A percentile compares a stretch with the other conserved stretches of the same genome.
Evolutionary conservation across 1,140 invertebrate genomes (phyloP).

Genomic region (Drosophila santomea): DNA sequence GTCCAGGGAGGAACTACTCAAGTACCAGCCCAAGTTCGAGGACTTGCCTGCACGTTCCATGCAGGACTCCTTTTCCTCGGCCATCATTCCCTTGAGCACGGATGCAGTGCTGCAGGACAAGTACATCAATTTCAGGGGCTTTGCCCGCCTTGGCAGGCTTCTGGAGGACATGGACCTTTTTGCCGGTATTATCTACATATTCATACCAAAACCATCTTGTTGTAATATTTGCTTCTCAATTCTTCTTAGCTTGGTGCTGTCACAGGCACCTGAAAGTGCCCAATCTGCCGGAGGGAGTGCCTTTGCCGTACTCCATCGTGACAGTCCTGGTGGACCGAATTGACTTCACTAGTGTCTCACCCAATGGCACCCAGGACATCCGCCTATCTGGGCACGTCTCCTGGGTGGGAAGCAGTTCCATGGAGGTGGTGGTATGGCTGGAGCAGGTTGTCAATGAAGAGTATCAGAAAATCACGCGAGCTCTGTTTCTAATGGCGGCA

Average conservation of each 20-base stretch:
- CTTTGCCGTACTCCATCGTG: slow-evolving; percentile 89
- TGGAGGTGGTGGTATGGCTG: slow-evolving; percentile 90
- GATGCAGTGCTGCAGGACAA: slow-evolving; percentile 88
- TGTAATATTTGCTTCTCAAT: too few species aligned
- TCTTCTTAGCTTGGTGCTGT: slow-evolving; percentile 86
- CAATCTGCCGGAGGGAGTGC: slow-evolving; percentile 84
- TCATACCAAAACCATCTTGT: too few species aligned
- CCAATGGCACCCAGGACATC: slow-evolving; percentile 88
- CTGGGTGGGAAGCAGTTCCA: slow-evolving; percentile 90
- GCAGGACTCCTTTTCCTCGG: slow-evolving; percentile 89
- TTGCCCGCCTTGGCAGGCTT: slow-evolving; percentile 90
- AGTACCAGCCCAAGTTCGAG: slow-evolving; percentile 73
- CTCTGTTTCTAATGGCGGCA: slow-evolving; percentile 90
- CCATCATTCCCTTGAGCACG: slow-evolving; percentile 88
- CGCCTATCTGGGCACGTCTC: slow-evolving; percentile 90
- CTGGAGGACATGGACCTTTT: slow-evolving; percentile 93
- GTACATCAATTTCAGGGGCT: slow-evolving; percentile 88
- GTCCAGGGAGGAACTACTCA: slow-evolving; percentile 68
- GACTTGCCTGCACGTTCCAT: slow-evolving; percentile 86
- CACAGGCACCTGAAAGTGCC: slow-evolving; percentile 89
- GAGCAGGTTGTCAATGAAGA: slow-evolving; percentile 88
- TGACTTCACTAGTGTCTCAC: slow-evolving; percentile 85
- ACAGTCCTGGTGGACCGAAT: slow-evolving; percentile 92
- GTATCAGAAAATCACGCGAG: slow-evolving; percentile 88
- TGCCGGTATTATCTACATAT: slow-evolving; percentile 86